Conservation (phyloP, 2,888 invertebrate genomes). For the Volucella inanis region DNA sequence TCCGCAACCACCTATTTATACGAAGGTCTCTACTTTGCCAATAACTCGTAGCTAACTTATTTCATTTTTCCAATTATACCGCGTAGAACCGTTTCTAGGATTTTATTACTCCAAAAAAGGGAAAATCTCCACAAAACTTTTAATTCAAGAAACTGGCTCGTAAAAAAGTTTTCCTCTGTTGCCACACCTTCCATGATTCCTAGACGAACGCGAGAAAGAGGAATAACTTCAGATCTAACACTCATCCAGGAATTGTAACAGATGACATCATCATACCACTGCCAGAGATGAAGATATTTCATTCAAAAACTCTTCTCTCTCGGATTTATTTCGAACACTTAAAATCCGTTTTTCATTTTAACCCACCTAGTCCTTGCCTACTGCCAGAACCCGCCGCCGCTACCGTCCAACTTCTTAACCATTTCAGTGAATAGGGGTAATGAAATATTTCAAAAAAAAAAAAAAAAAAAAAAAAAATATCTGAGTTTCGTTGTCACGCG, state of each 20-base stretch:
- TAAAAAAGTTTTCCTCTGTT: slow-evolving; percentile 58
- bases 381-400: background rate
- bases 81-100: slow-evolving; percentile 24
- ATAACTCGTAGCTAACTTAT: slow-evolving; percentile 63
- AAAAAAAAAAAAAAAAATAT: slow-evolving; percentile 23
- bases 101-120: slow-evolving; percentile 49
- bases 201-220: slow-evolving; percentile 19
- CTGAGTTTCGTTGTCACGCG: slow-evolving; percentile 39
- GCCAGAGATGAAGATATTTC: slow-evolving; percentile 61
- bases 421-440: too few relatives aligned
- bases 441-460: background rate
- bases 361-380: slow-evolving; percentile 9
- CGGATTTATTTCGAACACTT: slow-evolving; percentile 63
- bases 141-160: slow-evolving; percentile 63
- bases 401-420: too few relatives aligned
- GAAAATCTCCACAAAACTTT: slow-evolving; percentile 49
- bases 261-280: slow-evolving; percentile 60
- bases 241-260: slow-evolving; percentile 73
- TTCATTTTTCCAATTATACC: slow-evolving; percentile 68
- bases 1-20: slow-evolving; percentile 9
- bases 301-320: slow-evolving; percentile 45
- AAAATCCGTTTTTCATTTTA: slow-evolving; percentile 61
- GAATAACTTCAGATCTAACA: slow-evolving; percentile 51
- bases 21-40: slow-evolving; percentile 44
- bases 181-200: slow-evolving; percentile 2